Evolutionary conservation across 1,140 invertebrate genomes (phyloP), one percentile per base, ranked within the genome.

Genomic region (Leptinotarsa defecta): DNA sequence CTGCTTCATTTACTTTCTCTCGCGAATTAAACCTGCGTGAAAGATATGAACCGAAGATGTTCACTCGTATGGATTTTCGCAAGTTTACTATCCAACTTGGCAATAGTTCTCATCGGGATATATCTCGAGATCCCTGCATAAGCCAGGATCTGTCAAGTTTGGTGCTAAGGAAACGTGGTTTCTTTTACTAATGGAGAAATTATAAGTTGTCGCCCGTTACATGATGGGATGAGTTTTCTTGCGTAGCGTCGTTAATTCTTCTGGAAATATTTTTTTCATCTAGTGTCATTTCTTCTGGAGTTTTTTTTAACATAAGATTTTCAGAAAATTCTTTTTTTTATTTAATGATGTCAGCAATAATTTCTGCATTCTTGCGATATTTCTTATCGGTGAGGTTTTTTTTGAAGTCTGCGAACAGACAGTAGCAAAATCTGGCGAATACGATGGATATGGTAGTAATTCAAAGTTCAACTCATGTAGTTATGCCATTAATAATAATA

Each of bases 41-140:
- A 81, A 81, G 79, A 80, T 80, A 79, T 64, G 70, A 79, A 81
- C 76, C 80, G 75, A 80, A 80, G 79, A 76, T 80, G 81, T 81
- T 80, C 80, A 80, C 79, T 80, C 77, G 78, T 76, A 78, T 78
- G 81, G 81, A 81, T 81, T 81, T 81, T 78, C 78, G 74, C 73
- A 80, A 79, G 77, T 80, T 61, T 76, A 63, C 78, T 77, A 80
- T 80, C 77, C 77, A 78, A 80, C 77, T 79, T 80, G 67, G 76
- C 75, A 76, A 80, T 81, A 80, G 77, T 73, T 77, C 34, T 17
- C 20, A 20, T 27, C 48, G 43, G 72, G 49, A 24, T 57, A 71
- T 22, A 71, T 71, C 48, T 71, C 34, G 69, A 65, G 24, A 71
- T 52, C 49, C 48, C 19, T 5, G 48, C 69, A 13, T 13, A 48